Base-by-base conservation (phyloP, 2,797 vertebrate genomes). In the Oreonectes daqikongensis region DNA sequence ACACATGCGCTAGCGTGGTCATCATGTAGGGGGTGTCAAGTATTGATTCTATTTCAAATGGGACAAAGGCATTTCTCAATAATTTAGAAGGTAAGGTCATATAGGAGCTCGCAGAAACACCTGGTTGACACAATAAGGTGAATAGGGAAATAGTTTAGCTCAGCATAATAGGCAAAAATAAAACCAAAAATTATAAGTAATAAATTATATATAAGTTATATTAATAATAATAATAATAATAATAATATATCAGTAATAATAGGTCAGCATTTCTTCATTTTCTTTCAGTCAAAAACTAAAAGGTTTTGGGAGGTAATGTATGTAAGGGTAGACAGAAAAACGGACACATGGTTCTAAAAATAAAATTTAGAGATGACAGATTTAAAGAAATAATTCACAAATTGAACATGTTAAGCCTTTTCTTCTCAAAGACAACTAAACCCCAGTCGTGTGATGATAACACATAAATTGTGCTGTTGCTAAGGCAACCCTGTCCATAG, bases 401-500 rank as follows among this genome's bases (percentile, higher is more conserved):
- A 35, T 35, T 17, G 17, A 32, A 60, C 38, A 59, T 5, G 32
- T 40, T 55, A 69, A 7, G 30, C 20, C 32, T 20, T 15, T 12
- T 44, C 24, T 30, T 55, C 17, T 74, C 61, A 65, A 74, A 53
- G 40, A 61, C 18, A 35, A 74, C 64, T 72, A 38, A 75, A 52
- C 17, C 71, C 52, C 69, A 77, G 79, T 75, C 55, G 70, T 35
- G 55, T 53, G 71, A n/a, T n/a, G n/a, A 66, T 48, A 57, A 69
- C 69, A 32, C 50, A 64, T 77, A 72, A 70, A 72, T 55, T 70
- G 53, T 70, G 83, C 77, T 78, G 81, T 85, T 85, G 82, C 83
- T 69, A 78, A 44, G 81, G 74, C 79, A 83, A 82, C 77, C 61
- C 74, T 52, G 44, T 75, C 72, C 55, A 30, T 52, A 77, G 66